Base-by-base conservation (phyloP, 2,113 vertebrate genomes). In the Thinocorus orbignyianus region DNA sequence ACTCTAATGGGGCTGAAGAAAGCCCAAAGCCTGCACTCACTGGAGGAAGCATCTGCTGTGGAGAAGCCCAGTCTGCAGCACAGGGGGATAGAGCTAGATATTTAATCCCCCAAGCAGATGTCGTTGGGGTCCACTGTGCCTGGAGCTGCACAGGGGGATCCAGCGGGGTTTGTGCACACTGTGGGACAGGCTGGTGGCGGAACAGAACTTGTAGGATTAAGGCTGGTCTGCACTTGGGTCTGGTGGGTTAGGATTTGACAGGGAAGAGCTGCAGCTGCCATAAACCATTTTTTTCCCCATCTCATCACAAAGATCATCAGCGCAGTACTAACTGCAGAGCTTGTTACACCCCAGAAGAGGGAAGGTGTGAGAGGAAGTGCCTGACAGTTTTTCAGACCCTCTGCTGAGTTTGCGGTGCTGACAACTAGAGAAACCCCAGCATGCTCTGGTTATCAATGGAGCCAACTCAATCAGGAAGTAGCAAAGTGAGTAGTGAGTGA, bases 401-500 rank as follows among this genome's bases (percentile, higher is more conserved):
- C 37, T 0, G 1, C 57, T 31, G 57, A 46, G 37, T 71, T 42
- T n/a, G 64, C 1, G 2, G 20, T 41, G 39, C n/a, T 28, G 48
- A 11, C 14, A 58, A 9, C 65, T n/a, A 70, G 62, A n/a, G 57
- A 76, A 44, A 24, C 8, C n/a, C 17, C 49, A 74, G 41, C 41
- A 48, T 54, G 23, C 15, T 81, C 37, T 44, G 41, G 70, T 33
- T 44, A 19, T 71, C 70, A 66, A 35, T 11, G 65, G 46, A 70
- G 28, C 41, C 55, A 14, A 12, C 35, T 85, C 0, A 1, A 30
- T 41, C 0, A 1, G 35, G 41, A 88, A 41, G 17, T 7, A 39
- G 22, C 7, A 52, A 68, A 60, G 44, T 6, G 41, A 65, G 46
- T 33, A 74, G 22, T 24, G 77, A 66, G 68, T 44, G 74, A 81